A percentile compares a stretch with the other conserved stretches of the same genome.
phyloP scores from a whole-genome alignment of 2,113 vertebrate genomes.

The Amblyopsis rosae region DNA sequence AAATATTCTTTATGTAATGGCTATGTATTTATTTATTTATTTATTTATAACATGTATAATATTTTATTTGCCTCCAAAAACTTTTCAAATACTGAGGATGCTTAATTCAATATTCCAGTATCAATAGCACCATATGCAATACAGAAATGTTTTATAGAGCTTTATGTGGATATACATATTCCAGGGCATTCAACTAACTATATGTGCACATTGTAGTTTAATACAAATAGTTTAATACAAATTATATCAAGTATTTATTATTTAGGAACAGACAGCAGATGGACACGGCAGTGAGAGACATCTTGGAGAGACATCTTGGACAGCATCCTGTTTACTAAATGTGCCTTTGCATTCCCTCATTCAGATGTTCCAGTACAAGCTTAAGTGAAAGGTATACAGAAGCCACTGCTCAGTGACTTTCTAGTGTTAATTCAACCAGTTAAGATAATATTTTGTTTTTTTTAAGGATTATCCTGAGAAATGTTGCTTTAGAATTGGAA shows the following conservation, averaged over 20 bases:
- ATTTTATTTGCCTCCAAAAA: too few species aligned
- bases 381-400: slow-evolving; percentile 16
- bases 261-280: slow-evolving; percentile 34
- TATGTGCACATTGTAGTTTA: slow-evolving; percentile 16
- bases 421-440: too few species aligned
- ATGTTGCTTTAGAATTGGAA: too few species aligned
- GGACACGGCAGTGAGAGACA: slow-evolving; percentile 29
- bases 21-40: too few species aligned
- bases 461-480: too few species aligned
- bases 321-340: slow-evolving; percentile 30
- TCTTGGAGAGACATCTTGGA: slow-evolving; percentile 46
- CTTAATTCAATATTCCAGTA: not conserved
- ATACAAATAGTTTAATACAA: slow-evolving; percentile 32
- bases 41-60: too few species aligned
- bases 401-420: not conserved
- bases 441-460: too few species aligned
- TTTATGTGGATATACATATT: not conserved
- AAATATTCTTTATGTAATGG: too few species aligned
- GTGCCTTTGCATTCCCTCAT: slow-evolving; percentile 20
- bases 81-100: not conserved
- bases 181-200: slow-evolving; percentile 12
- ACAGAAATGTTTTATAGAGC: not conserved
- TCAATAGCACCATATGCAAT: too few species aligned
- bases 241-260: slow-evolving; percentile 29
- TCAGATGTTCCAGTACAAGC: slow-evolving; percentile 26